Base-by-base conservation (phyloP, 2,797 vertebrate genomes). In the Sebastes paucispinis region DNA sequence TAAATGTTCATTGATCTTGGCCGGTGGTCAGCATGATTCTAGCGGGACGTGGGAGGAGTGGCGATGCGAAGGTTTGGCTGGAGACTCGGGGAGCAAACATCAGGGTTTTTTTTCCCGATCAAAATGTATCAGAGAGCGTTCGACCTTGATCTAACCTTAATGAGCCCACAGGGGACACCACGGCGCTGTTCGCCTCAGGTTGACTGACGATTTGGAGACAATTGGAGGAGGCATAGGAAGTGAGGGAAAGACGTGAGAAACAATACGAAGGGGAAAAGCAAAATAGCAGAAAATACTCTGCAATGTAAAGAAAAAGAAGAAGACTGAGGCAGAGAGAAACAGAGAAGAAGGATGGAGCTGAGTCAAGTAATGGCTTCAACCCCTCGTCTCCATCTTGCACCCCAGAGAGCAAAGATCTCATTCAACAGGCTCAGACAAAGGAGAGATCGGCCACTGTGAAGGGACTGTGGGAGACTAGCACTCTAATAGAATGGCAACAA, bases 91-190 rank as follows among this genome's bases (percentile, higher is more conserved):
- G 75, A 82, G 80, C 57, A 3, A 67, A 74, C 67, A 73, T 79
- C 27, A 55, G 52, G 0, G 0, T 3, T 32, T 4, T 64, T 82
- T 77, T 31, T 1, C 47, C 47, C 13, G 3, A 67, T 75, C 77
- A 69, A 86, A 88, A 83, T 39, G 73, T 86, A 78, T 86, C 68
- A 10, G 73, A 79, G 27, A 70, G 85, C 4, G 60, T 69, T 81
- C 36, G 60, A 93, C 90, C 91, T 91, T 94, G 88, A 90, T 88
- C 71, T 82, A 73, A 92, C 88, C 88, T 91, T 93, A 92, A 90
- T 86, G 89, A 94, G 89, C 69, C 78, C 83, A 81, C 76, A 0
- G 36, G 87, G 81, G 86, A 92, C 71, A 16, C 29, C 3, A 11
- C 27, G 3, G 62, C 24, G 8, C 11, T 1, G 60, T 39, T 57